Evolutionary conservation across 2,888 invertebrate species (phyloP).

Genomic region (Slavum lentiscoides): DNA sequence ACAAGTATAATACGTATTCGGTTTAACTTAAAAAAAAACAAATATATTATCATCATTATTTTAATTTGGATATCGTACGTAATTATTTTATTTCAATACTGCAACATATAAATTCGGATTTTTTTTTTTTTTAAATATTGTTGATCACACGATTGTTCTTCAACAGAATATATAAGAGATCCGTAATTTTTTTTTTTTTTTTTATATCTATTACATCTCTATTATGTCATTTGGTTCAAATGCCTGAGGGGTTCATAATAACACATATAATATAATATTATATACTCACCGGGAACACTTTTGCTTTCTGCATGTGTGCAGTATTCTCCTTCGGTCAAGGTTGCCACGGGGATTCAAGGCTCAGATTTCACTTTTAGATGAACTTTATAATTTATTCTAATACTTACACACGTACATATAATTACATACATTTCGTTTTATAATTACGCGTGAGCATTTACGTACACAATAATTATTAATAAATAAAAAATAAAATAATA

Average conservation of each 20-base stretch:
- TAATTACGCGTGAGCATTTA: constrained; percentile 12
- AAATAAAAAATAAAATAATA: not conserved
- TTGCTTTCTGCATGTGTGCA: constrained; percentile 41
- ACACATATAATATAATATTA: constrained; percentile 33
- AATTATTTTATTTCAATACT: too few species aligned
- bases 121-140: too few species aligned
- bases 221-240: constrained; percentile 49
- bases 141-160: not conserved
- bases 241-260: constrained; percentile 42
- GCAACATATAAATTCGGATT: too few species aligned
- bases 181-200: constrained; percentile 31
- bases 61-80: too few species aligned
- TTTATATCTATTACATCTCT: constrained; percentile 46
- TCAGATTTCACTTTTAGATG: constrained; percentile 52
- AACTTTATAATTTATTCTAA: constrained; percentile 52
- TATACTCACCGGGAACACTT: constrained; percentile 51
- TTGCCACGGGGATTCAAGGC: constrained; percentile 38
- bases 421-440: constrained; percentile 35
- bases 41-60: too few species aligned
- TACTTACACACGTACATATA: constrained; percentile 18
- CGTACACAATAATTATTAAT: not conserved
- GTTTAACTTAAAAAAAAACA: too few species aligned
- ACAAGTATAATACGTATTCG: too few species aligned
- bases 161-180: constrained; percentile 5
- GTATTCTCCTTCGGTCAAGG: constrained; percentile 51